Base-by-base conservation (phyloP, 2,888 invertebrate genomes). In the Cynaeus angustus region DNA sequence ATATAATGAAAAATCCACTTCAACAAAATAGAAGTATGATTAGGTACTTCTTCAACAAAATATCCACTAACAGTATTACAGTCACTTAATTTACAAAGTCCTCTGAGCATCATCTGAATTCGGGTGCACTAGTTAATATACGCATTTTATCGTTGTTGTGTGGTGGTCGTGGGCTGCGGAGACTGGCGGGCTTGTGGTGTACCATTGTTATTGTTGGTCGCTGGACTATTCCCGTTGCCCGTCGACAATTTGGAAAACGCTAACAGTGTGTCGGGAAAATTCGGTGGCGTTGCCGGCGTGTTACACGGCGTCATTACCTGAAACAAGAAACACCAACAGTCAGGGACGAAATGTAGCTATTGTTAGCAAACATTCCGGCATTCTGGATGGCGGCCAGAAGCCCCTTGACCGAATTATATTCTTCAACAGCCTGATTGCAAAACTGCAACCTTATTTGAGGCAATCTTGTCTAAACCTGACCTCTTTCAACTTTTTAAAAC, bases 251-350 rank as follows among this genome's bases (percentile, higher is more conserved):
- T 94, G 8, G 95, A 94, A 84, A 97, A 94, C 61, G 96, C 95
- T 73, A 94, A 88, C 73, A 97, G 87, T 21, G 96, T 93, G 82
- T 97, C 97, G 2, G 96, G 96, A 83, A 97, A 97, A 86, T 96
- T 96, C 30, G 97, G 96, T 50, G 96, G 97, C 52, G 97, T 97
- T 56, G 96, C 96, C 59, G 97, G 97, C 67, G 96, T 97, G 85
- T 97, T 97, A 80, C 96, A 95, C 13, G 96, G 97, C 56, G 96
- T 95, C 89, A 95, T 95, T 86, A 93, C 86, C 92, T 95, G 88
- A 85, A 84, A 77, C 86, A 65, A 64, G 58, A 72, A 55, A 55
- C 5, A 13, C 16, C 14, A 37, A 10, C 53, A 50, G 50, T 61
- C 59, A 46, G 46, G 46, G 46, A 61, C 45, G 16, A 56, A 46